Conservation (phyloP, 2,888 invertebrate species). For the Cataglyphis albicans region DNA sequence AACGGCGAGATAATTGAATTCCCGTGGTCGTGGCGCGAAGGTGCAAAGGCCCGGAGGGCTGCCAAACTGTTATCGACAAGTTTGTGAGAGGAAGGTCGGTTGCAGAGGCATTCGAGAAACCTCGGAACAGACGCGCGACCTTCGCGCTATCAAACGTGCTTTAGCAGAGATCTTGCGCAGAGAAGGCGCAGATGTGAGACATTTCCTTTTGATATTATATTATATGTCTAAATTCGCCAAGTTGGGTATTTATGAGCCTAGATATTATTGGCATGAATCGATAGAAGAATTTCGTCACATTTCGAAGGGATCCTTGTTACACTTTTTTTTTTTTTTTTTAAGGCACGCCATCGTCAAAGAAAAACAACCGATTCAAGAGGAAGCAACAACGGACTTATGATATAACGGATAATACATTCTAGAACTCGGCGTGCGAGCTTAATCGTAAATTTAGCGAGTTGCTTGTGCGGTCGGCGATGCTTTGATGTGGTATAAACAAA, state of each 20-base stretch:
- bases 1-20: constrained; percentile 80
- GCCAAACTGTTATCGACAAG: constrained; percentile 75
- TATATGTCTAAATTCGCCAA: background rate
- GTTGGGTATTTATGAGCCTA: background rate
- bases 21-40: constrained; percentile 71
- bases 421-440: constrained; percentile 10
- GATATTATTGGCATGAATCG: background rate
- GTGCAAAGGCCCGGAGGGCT: constrained; percentile 69
- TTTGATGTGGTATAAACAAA: constrained; percentile 46
- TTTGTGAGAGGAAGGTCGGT: constrained; percentile 62
- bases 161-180: constrained; percentile 40
- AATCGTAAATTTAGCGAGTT: constrained; percentile 38
- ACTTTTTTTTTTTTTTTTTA: background rate
- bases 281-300: background rate
- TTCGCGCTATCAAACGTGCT: constrained; percentile 55
- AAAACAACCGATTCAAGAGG: background rate
- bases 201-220: background rate
- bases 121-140: constrained; percentile 2
- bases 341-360: constrained; percentile 2
- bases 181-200: background rate
- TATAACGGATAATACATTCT: constrained; percentile 8
- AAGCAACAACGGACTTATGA: constrained; percentile 8
- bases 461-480: background rate
- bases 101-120: constrained; percentile 25
- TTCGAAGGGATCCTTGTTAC: background rate